These are phyloP conservation scores for Gonatopus flavifemur DNA, from an alignment of 1,140 invertebrate genomes.

Conservation along the genomic window DNA sequence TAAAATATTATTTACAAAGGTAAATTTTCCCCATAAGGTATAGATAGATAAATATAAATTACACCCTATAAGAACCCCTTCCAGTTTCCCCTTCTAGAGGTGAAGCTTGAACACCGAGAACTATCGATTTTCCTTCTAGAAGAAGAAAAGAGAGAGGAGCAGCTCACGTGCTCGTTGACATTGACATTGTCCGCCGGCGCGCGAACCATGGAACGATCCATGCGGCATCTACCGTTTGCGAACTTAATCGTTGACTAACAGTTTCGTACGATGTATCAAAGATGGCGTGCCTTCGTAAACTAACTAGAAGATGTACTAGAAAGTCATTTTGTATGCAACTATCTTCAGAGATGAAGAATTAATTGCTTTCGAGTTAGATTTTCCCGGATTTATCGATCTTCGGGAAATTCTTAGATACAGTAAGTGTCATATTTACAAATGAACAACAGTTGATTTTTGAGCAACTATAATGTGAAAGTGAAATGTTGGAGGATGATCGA, in stretches of 20 bases:
- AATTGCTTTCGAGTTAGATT: too few species aligned
- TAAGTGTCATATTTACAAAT: too few species aligned
- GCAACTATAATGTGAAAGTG: not conserved
- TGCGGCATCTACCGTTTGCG: slow-evolving; percentile 48
- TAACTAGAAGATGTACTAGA: too few species aligned
- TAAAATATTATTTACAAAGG: too few species aligned
- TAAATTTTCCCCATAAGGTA: too few species aligned
- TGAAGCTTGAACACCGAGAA: slow-evolving; percentile 46
- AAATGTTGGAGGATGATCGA: not conserved
- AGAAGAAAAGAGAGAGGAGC: not conserved
- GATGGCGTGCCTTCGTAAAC: slow-evolving; percentile 37
- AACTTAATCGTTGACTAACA: slow-evolving; percentile 28
- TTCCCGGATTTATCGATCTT: too few species aligned
- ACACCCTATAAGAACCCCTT: slow-evolving; percentile 6
- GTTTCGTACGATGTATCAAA: slow-evolving; percentile 17
- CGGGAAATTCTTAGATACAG: too few species aligned
- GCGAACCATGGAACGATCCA: slow-evolving; percentile 18
- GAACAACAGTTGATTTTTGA: too few species aligned
- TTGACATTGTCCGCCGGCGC: slow-evolving; percentile 54
- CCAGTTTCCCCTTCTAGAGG: slow-evolving; percentile 19
- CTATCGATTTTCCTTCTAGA: slow-evolving; percentile 52
- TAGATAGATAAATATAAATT: too few species aligned
- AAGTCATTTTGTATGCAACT: too few species aligned
- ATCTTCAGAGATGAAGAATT: too few species aligned
- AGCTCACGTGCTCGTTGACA: slow-evolving; percentile 56